phyloP scores from a whole-genome alignment of 2,113 vertebrate genomes.

The Oophaga pumilio region DNA sequence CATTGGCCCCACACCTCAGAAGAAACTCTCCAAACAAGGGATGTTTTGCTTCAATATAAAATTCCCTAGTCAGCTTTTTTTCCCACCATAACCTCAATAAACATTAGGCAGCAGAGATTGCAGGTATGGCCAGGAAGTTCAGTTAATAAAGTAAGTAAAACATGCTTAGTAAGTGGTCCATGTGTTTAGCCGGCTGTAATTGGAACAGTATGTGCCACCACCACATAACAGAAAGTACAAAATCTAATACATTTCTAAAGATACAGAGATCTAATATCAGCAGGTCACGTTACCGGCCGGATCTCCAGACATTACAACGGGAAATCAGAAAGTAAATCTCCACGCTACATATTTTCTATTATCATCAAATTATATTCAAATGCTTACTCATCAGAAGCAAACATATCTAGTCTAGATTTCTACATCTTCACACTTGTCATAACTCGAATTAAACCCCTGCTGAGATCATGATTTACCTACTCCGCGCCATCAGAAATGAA shows the following conservation, averaged over 20 bases:
- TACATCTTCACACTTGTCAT: not conserved
- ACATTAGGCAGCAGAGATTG: conserved; percentile 1
- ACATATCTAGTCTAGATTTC: not conserved
- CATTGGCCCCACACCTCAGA: not conserved
- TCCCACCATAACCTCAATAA: conserved; percentile 13
- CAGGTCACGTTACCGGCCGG: not conserved
- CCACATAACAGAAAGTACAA: not conserved
- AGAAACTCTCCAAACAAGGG: not conserved
- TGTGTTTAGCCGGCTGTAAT: not conserved
- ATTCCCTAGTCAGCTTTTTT: not conserved
- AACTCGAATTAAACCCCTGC: not conserved
- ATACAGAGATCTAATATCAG: not conserved
- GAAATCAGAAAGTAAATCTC: not conserved
- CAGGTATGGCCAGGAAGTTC: not conserved
- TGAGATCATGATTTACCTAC: not conserved
- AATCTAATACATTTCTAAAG: not conserved
- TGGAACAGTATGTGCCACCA: not conserved
- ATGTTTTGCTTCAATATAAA: not conserved
- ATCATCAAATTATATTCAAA: not conserved
- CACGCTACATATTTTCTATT: not conserved
- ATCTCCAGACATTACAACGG: not conserved
- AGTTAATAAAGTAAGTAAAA: not conserved
- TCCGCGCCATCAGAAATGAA: not conserved
- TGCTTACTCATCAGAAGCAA: not conserved
- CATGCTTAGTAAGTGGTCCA: conserved; percentile 12